These are phyloP conservation scores for Ispidina picta DNA, from an alignment of 2,797 vertebrate genomes.

Conservation along the genomic window DNA sequence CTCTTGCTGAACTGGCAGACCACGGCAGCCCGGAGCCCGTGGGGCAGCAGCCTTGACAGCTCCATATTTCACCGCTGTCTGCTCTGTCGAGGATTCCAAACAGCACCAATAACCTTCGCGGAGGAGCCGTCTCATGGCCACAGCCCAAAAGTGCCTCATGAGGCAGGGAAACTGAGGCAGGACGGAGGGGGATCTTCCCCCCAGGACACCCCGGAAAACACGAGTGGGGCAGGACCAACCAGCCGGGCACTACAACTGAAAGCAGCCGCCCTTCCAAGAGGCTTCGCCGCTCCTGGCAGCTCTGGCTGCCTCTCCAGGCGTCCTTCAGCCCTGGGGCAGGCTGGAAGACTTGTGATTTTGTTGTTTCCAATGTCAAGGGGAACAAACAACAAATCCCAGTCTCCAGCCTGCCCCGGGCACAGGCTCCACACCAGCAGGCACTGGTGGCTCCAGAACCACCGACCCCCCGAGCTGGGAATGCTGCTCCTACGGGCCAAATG, in stretches of 20 bases:
- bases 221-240: neutral
- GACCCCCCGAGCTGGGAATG: neutral
- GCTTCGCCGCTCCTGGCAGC: neutral
- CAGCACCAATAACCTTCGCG: neutral
- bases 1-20: neutral
- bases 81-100: neutral
- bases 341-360: constrained; percentile 44
- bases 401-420: neutral
- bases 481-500: neutral
- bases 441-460: neutral
- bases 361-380: neutral
- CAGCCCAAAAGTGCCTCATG: neutral
- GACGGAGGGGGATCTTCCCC: neutral
- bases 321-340: neutral
- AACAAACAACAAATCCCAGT: constrained; percentile 29
- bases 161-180: neutral
- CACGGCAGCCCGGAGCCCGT: neutral
- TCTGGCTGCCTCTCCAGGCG: too few species aligned
- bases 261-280: neutral
- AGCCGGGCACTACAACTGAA: neutral
- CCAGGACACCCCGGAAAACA: neutral
- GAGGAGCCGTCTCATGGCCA: neutral
- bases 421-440: neutral
- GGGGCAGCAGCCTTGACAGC: neutral
- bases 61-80: neutral